Base-by-base conservation (phyloP, 1,140 invertebrate genomes). In the Drosophila bocki region DNA sequence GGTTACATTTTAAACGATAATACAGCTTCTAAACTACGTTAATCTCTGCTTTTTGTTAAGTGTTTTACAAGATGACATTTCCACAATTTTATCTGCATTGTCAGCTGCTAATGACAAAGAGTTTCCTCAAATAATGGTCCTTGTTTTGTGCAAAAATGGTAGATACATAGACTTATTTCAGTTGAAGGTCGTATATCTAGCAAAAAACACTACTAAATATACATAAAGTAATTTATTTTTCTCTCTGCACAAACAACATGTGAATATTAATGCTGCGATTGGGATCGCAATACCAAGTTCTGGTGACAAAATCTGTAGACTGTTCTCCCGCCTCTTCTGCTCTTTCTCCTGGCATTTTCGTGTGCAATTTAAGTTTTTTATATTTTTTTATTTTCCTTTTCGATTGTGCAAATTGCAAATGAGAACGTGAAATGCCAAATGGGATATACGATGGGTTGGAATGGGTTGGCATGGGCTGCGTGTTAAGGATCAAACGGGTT, bases 401-500 rank as follows among this genome's bases (percentile, higher is more conserved):
- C 51, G 63, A 72, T 87, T 87, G 75, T 70, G 48, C 54, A 47
- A 61, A 80, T 77, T 71, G 83, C 76, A 86, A 87, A 88, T 87
- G 86, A 75, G 76, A 74, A 74, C 70, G 69, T 60, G 68, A 83
- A 83, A 83, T 80, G 68, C 45, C 60, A 80, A 74, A 54, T 75
- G 71, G 70, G 50, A 75, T 74, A 75, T 75, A 50, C 47, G 48
- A 75, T 65, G 61, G 65, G 65, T 12, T 48, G 53, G 45, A 47
- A 47, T 47, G 50, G 50, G 29, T 33, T 51, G 50, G 64, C n/a
- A 19, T 42, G 70, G 70, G 67, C 53, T 88, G 84, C 84, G 84
- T 90, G 84, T 72, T 83, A 90, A 88, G 85, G 84, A 90, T 90
- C 85, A 84, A 88, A 88, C 85, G 74, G 74, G 84, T 88, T 88